These are phyloP conservation scores for Paralvinella palmiformis DNA, from an alignment of 1,140 invertebrate genomes.

Conservation along the genomic window DNA sequence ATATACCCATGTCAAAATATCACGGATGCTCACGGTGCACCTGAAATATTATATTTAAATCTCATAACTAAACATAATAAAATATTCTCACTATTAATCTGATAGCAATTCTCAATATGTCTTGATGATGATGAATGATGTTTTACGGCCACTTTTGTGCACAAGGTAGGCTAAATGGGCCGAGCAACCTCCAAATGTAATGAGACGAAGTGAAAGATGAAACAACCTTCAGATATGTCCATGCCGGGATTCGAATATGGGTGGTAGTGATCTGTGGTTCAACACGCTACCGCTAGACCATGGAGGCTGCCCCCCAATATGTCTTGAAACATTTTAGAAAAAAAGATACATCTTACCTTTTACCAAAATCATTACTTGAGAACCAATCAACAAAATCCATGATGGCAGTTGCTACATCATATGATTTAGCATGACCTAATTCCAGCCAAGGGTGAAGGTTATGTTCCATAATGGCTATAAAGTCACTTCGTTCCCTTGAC, in stretches of 20 bases:
- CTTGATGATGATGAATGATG: no score
- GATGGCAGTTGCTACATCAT: constrained; percentile 62
- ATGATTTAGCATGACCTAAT: constrained; percentile 54
- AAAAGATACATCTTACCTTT: constrained; percentile 49
- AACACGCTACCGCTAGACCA: no score
- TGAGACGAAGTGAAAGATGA: no score
- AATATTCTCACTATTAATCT: background rate
- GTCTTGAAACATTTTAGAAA: constrained; percentile 23
- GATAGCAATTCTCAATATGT: no score
- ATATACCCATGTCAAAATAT: constrained; percentile 85
- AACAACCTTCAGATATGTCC: no score
- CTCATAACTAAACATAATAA: background rate
- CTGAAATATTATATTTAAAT: constrained; percentile 26
- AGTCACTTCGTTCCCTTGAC: constrained; percentile 62
- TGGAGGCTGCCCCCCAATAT: no score
- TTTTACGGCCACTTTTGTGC: no score
- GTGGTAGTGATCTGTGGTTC: no score
- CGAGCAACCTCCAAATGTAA: no score
- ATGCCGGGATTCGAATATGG: no score
- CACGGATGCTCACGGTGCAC: constrained; percentile 74
- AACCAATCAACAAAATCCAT: constrained; percentile 78
- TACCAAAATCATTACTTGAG: constrained; percentile 62
- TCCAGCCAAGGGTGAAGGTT: constrained; percentile 60
- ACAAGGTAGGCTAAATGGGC: no score
- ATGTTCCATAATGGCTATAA: constrained; percentile 71